Base-by-base conservation (phyloP, 1,140 invertebrate species). In the Drosophila watanabei region DNA sequence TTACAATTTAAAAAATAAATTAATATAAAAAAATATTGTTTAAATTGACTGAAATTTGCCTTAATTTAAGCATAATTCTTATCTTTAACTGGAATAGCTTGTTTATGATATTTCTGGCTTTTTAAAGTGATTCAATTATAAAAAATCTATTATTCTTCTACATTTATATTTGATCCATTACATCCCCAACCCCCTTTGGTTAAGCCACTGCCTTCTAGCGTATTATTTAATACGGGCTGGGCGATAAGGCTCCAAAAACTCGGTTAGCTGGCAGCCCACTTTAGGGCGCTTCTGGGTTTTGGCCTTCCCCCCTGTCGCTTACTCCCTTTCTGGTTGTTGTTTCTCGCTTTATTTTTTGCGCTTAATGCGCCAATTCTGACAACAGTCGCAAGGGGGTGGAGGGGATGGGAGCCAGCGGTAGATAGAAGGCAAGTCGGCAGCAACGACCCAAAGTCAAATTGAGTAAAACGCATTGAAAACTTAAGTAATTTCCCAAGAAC, bases 401-500 rank as follows among this genome's bases (percentile, higher is more conserved):
- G 24, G 48, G 14, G 48, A n/a, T 16, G 33, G 18, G 14, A 39
- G 28, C n/a, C 13, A n/a, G 28, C 14, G 30, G 30, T 64, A 68
- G 59, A 78, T 43, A 57, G 51, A 59, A 52, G 65, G 59, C 59
- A 80, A 72, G 46, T 52, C 77, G 68, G 71, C 81, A 81, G 75
- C 78, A 79, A 79, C 86, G 85, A 88, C 85, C 81, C 66, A 81
- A 88, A 88, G 81, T 88, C 85, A 89, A 88, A 88, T 88, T 88
- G 84, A 85, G 72, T 88, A 90, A 85, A 88, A 85, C 86, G 86
- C 86, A 89, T 88, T 88, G 78, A 88, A 88, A 88, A 88, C 81
- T 90, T 89, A 85, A 88, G 85, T 89, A 79, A 90, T 88, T 88
- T 88, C 58, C 72, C 45, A 68, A 75, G 84, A 61, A 80, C 76